These are phyloP conservation scores for Danio jaintianensis DNA, from an alignment of 2,797 vertebrate genomes.

Conservation along the genomic window DNA sequence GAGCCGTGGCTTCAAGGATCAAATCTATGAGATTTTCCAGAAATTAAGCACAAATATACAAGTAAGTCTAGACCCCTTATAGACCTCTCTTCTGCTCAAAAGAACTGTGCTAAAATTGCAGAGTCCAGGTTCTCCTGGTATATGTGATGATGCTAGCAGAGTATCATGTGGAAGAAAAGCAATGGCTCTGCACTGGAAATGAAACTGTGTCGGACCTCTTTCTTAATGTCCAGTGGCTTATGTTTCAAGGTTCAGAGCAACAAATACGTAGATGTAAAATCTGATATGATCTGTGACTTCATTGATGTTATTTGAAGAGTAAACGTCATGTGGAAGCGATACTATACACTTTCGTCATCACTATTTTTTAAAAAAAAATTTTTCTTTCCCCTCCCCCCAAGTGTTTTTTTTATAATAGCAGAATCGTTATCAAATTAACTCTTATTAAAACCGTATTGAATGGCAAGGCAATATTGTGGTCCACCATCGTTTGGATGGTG, in stretches of 20 bases:
- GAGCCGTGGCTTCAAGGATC: slow-evolving; percentile 99
- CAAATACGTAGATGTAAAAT: slow-evolving; percentile 62
- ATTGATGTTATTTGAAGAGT: no score
- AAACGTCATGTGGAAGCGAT: no score
- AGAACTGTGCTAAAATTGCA: slow-evolving; percentile 90
- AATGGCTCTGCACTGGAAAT: slow-evolving; percentile 77
- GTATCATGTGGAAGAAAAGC: slow-evolving; percentile 84
- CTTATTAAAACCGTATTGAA: no score
- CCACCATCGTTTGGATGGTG: no score
- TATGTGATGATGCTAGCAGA: slow-evolving; percentile 87
- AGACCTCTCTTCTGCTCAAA: slow-evolving; percentile 83
- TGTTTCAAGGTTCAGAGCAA: slow-evolving; percentile 87
- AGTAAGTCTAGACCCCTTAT: slow-evolving; percentile 72
- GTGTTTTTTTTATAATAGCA: background rate
- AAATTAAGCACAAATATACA: slow-evolving; percentile 98
- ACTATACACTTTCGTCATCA: no score
- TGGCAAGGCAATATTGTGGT: no score
- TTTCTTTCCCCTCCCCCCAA: no score
- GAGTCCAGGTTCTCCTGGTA: slow-evolving; percentile 77
- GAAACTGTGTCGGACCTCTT: slow-evolving; percentile 91
- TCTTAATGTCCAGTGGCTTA: slow-evolving; percentile 95
- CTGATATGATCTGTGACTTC: background rate
- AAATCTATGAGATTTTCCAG: slow-evolving; percentile 99
- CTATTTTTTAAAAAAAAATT: no score
- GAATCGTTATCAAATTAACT: no score